Conservation (phyloP, 2,797 vertebrate species). For the Myripristis jacobus region DNA sequence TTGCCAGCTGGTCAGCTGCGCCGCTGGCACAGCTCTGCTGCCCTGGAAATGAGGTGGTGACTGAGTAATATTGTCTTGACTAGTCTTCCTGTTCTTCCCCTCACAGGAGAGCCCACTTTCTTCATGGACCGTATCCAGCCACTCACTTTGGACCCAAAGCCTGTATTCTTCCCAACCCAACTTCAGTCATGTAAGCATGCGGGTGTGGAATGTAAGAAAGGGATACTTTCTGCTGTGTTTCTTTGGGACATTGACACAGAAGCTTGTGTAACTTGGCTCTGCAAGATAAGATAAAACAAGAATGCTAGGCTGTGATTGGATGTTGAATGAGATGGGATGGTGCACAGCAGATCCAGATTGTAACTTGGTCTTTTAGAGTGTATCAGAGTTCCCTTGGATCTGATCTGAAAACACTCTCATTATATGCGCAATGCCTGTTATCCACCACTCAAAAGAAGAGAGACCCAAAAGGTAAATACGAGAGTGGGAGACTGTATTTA, state of each 20-base stretch:
- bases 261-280: conserved; percentile 50
- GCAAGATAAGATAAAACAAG: conserved; percentile 70
- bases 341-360: conserved; percentile 29
- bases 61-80: conserved; percentile 28
- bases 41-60: conserved; percentile 46
- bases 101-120: conserved; percentile 85
- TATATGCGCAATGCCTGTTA: conserved; percentile 60
- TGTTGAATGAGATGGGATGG: conserved; percentile 39
- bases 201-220: conserved; percentile 30
- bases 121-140: conserved; percentile 88
- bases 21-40: conserved; percentile 58
- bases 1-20: conserved; percentile 67
- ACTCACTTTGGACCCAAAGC: conserved; percentile 90
- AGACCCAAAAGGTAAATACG: conserved; percentile 63
- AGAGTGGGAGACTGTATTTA: not conserved
- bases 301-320: conserved; percentile 64
- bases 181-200: conserved; percentile 86
- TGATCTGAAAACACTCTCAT: conserved; percentile 31
- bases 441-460: conserved; percentile 38
- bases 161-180: conserved; percentile 88
- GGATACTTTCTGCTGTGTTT: not conserved
- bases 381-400: conserved; percentile 19
- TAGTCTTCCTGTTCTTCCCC: conserved; percentile 34
- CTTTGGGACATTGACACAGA: conserved; percentile 56
- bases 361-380: conserved; percentile 25